Evolutionary conservation across 1,140 invertebrate genomes (phyloP).

Genomic region (Drosophila ananassae): DNA sequence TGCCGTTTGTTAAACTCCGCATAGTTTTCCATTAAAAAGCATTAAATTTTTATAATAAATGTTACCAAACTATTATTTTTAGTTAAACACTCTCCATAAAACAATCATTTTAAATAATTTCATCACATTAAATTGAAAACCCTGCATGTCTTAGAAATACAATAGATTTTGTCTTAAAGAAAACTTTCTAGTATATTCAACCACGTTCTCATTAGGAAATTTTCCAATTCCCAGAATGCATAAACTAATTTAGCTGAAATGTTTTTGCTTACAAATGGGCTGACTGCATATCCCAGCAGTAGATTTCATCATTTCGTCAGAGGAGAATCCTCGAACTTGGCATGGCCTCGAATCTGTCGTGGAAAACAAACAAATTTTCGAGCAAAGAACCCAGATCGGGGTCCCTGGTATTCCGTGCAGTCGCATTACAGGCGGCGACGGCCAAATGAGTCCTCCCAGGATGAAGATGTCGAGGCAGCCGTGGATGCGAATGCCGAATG

Average conservation of each 20-base stretch:
- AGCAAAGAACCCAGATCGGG: constrained; percentile 19
- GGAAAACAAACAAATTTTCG: constrained; percentile 61
- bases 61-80: no score
- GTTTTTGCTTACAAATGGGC: constrained; percentile 80
- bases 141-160: neutral
- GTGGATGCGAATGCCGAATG: constrained; percentile 18
- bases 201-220: constrained; percentile 64
- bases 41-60: no score
- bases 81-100: neutral
- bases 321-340: constrained; percentile 54
- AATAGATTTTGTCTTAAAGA: constrained; percentile 2
- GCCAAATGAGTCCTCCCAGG: constrained; percentile 59
- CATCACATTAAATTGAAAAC: neutral
- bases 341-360: constrained; percentile 24
- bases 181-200: constrained; percentile 35
- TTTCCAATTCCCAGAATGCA: constrained; percentile 71
- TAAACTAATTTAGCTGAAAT: constrained; percentile 81
- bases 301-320: constrained; percentile 71
- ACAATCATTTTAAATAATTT: neutral
- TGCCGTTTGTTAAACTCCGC: neutral
- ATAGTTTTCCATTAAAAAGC: no score
- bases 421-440: constrained; percentile 70
- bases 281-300: constrained; percentile 26
- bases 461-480: constrained; percentile 20
- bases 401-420: constrained; percentile 53